phyloP scores from a whole-genome alignment of 2,113 vertebrate genomes.

The Epinephelus cyanopodus region DNA sequence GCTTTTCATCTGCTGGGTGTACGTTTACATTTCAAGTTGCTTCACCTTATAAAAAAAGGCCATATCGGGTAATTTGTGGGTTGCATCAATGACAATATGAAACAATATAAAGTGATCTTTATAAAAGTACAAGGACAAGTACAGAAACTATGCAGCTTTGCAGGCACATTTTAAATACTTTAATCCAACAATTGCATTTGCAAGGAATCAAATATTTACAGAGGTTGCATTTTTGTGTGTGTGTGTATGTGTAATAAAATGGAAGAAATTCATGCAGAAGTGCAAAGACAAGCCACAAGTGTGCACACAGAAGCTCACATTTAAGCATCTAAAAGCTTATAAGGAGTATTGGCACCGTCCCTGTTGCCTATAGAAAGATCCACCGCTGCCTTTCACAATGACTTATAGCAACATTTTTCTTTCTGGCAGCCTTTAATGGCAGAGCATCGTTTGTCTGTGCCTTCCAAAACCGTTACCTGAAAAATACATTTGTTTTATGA shows the following conservation, averaged over 20 bases:
- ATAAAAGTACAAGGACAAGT: background rate
- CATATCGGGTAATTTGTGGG: background rate
- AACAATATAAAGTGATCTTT: background rate
- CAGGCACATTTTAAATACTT: background rate
- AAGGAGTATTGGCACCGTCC: too few relatives aligned
- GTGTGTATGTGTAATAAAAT: background rate
- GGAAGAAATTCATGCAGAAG: background rate
- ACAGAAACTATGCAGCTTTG: background rate
- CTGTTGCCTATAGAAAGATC: too few relatives aligned
- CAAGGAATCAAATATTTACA: background rate
- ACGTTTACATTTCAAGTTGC: background rate
- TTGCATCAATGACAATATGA: background rate
- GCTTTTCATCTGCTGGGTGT: constrained; percentile 30
- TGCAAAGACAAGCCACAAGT: background rate
- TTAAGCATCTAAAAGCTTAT: too few relatives aligned
- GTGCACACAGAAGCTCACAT: too few relatives aligned
- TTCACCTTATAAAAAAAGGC: background rate
- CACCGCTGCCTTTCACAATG: background rate
- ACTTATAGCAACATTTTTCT: background rate
- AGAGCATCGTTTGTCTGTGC: background rate
- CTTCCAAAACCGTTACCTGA: background rate
- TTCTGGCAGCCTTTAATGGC: background rate
- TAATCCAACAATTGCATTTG: background rate
- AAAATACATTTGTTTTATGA: background rate
- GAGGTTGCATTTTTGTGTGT: too few relatives aligned